phyloP scores from a whole-genome alignment of 1,140 invertebrate species.

The Diuraphis noxia region DNA sequence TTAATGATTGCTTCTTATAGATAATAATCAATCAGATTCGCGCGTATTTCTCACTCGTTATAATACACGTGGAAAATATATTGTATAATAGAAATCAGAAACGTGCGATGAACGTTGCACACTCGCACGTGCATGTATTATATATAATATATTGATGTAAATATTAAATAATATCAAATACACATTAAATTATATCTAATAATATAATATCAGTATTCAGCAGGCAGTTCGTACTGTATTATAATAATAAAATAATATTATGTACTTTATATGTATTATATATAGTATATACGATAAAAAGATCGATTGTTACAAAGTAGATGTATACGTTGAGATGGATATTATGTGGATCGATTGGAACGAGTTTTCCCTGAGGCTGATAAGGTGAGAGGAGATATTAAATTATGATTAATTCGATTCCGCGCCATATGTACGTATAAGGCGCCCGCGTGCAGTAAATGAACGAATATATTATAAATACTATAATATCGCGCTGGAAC shows the following conservation, averaged over 20 bases:
- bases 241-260: neutral
- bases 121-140: too few relatives aligned
- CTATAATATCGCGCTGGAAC: neutral
- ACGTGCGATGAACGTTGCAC: too few relatives aligned
- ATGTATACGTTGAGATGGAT: neutral
- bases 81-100: too few relatives aligned
- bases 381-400: slow-evolving; percentile 5
- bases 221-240: neutral
- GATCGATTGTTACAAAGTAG: neutral
- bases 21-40: too few relatives aligned
- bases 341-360: neutral
- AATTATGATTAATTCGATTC: slow-evolving; percentile 37
- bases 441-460: neutral
- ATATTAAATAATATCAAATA: neutral
- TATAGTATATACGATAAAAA: neutral
- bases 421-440: neutral
- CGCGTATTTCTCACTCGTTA: too few relatives aligned
- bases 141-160: neutral
- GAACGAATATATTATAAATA: too few relatives aligned
- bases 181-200: neutral
- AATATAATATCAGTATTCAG: neutral
- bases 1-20: too few relatives aligned
- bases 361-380: neutral
- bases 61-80: too few relatives aligned
- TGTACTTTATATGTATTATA: neutral